Evolutionary conservation across 2,797 vertebrate genomes (phyloP), one percentile per base, ranked within the genome.

Genomic region (Melanotaenia boesemani): DNA sequence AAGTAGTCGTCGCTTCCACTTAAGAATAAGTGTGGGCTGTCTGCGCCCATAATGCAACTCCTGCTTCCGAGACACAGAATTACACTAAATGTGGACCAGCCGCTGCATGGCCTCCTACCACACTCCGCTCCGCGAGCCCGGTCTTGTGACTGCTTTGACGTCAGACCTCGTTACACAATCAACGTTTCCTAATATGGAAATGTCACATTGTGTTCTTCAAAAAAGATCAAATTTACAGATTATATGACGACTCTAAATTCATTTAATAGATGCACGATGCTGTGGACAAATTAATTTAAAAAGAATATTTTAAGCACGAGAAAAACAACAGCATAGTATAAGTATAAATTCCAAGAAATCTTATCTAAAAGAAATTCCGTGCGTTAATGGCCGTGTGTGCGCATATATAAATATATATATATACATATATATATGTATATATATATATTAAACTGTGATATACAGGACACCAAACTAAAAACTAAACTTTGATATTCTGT

Each of bases 71-170:
- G 77, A 63, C 63, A 2, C 74, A 61, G 76, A 72, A 81, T 30
- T 78, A 76, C 59, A 71, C 41, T 8, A 28, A 73, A 59, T 58
- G 74, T 48, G 78, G 24, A 36, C 16, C 63, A 11, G 58, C 62
- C n/a, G 70, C 48, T 2, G 50, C 55, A 56, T 46, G 44, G 63
- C 74, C 79, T 58, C 83, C 2, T 67, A 8, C 72, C 76, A 9
- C 71, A 24, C 70, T 54, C 37, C 0, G 22, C 16, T 63, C 72
- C 4, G 60, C 67, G 0, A 37, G 50, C 67, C 0, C 6, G 41
- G 92, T 94, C 95, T 93, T 90, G 89, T 95, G 94, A 95, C 94
- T 87, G 74, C 62, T 72, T 28, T 93, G 93, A 94, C 93, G 93
- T 94, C 94, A 95, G 10, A 61, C 46, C 2, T 1, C 64, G 24